Base-by-base conservation (phyloP, 2,797 vertebrate species). In the Phylloscopus collybita region DNA sequence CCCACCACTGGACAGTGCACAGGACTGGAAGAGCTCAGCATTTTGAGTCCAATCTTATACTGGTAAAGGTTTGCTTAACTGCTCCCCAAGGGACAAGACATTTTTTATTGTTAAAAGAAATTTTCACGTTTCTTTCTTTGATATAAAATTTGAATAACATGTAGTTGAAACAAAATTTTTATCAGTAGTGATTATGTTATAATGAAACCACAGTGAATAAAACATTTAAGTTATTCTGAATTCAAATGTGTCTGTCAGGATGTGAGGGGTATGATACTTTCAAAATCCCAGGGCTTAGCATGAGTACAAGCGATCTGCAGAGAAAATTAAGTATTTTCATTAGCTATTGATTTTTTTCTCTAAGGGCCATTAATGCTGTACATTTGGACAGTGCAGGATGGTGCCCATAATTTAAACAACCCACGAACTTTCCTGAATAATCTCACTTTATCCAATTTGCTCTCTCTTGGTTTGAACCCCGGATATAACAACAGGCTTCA, bases 281-380 rank as follows among this genome's bases (percentile, higher is more conserved):
- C 60, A 81, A 76, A 94, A 95, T 93, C 53, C 78, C 65, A 86
- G n/a, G 27, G 23, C 11, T 96, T 95, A 94, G 36, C 40, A 47
- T 11, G 32, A 86, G 32, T 54, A 80, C 42, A 70, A 85, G 42
- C 0, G 0, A 86, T 64, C 34, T 88, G 57, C 40, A 49, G 25
- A 59, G 76, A 94, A 75, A 89, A 90, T 81, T 44, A 75, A 90
- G 61, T 88, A 83, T 92, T 92, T 94, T 83, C 54, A 95, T 92
- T 92, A 82, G 65, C 61, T 91, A 91, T 45, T 86, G 59, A 53
- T 86, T 94, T 95, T 80, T 4, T 94, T 88, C 54, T 91, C 65
- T 74, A 62, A 90, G 57, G 26, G 47, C 47, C 19, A 44, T 70
- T 89, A 91, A 72, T 6, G 1, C 42, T 16, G 10, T 64, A 22